These are phyloP conservation scores for Acrossocheilus fasciatus DNA, from an alignment of 2,797 vertebrate species.

Conservation along the genomic window DNA sequence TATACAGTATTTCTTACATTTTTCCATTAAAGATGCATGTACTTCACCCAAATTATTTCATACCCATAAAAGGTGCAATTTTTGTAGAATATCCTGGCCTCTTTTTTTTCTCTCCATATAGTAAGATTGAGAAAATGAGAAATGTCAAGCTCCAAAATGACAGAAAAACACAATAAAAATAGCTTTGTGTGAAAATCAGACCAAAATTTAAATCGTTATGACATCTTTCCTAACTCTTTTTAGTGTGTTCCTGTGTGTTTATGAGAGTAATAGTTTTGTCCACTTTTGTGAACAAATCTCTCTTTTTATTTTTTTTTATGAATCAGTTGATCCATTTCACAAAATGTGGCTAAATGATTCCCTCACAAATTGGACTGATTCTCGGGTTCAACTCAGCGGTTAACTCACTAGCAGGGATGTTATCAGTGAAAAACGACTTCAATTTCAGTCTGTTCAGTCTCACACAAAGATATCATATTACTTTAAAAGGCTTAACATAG, in stretches of 20 bases:
- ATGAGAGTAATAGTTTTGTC: neutral
- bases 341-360: neutral
- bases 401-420: neutral
- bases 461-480: neutral
- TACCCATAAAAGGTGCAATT: neutral
- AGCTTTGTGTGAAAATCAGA: neutral
- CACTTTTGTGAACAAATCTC: neutral
- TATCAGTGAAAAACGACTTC: conserved; percentile 27
- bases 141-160: neutral
- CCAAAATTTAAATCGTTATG: neutral
- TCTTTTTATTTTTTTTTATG: neutral
- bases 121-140: neutral
- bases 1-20: neutral
- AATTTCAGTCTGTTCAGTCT: conserved; percentile 5
- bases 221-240: neutral
- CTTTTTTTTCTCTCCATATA: neutral
- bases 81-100: neutral
- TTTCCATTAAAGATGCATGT: neutral
- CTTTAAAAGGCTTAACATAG: neutral
- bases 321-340: neutral
- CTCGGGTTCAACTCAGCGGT: neutral
- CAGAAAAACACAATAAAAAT: neutral
- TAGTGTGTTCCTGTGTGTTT: neutral
- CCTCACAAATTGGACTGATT: neutral
- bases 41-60: neutral